Evolutionary conservation across 2,797 vertebrate genomes (phyloP).

Genomic region (Ceyx erithaca): DNA sequence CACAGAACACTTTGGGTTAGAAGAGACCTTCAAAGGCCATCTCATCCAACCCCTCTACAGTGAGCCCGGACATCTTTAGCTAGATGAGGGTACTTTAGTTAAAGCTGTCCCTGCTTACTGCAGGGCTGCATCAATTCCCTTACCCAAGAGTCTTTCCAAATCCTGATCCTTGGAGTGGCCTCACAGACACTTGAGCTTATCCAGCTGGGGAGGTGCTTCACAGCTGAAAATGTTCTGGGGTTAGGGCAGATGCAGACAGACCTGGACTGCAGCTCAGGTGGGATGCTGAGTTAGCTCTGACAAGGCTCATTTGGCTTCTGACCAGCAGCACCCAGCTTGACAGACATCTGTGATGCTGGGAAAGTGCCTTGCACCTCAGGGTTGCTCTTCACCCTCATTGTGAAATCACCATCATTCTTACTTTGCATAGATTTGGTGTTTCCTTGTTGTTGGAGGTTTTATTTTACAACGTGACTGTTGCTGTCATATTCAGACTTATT

Average conservation of each 20-base stretch:
- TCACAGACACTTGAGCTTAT: background rate
- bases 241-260: background rate
- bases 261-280: background rate
- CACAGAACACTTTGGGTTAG: background rate
- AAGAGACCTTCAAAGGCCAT: background rate
- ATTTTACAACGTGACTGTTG: rapidly evolving
- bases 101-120: background rate
- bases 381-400: background rate
- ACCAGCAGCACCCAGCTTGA: background rate
- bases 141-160: background rate
- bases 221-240: background rate
- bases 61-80: background rate
- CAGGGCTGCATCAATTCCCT: background rate
- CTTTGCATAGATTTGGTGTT: background rate
- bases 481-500: background rate
- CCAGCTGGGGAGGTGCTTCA: background rate
- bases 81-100: background rate
- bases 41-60: background rate
- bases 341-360: rapidly evolving
- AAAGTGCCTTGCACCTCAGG: background rate
- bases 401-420: no score
- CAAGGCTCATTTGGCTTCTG: rapidly evolving
- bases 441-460: background rate
- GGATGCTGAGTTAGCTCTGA: background rate
- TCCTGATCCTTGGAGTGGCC: background rate